These are phyloP conservation scores for Therioaphis trifolii DNA, from an alignment of 2,888 invertebrate species.

Conservation along the genomic window DNA sequence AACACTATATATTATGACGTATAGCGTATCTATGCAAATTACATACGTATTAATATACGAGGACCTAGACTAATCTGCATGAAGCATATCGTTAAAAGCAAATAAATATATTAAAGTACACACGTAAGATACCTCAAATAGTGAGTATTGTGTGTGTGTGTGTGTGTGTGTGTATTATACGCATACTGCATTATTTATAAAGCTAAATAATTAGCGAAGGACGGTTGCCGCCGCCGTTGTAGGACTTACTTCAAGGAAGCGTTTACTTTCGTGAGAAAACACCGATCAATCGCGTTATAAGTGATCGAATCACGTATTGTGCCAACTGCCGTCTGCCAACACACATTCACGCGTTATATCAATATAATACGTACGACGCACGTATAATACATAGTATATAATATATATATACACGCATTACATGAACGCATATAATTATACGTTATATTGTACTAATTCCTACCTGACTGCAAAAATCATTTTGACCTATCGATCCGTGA, in stretches of 20 bases:
- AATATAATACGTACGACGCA: no score
- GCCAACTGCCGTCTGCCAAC: no score
- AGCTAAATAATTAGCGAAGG: neutral
- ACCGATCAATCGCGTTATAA: no score
- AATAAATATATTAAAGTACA: neutral
- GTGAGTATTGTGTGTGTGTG: no score
- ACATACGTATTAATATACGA: neutral
- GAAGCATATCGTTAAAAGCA: constrained; percentile 23
- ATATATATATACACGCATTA: no score
- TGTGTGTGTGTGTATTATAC: neutral
- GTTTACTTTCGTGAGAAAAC: neutral
- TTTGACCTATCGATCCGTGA: neutral
- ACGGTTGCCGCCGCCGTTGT: neutral
- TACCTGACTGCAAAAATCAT: no score
- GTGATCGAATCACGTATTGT: no score
- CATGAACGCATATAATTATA: no score
- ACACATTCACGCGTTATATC: no score
- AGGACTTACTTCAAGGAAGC: neutral
- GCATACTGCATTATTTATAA: constrained; percentile 23
- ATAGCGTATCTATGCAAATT: neutral
- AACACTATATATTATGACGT: no score
- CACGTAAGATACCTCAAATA: neutral
- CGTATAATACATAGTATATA: no score
- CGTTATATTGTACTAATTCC: no score
- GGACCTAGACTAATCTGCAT: neutral